Base-by-base conservation (phyloP, 1,140 invertebrate species). In the Heliconius hewitsoni region DNA sequence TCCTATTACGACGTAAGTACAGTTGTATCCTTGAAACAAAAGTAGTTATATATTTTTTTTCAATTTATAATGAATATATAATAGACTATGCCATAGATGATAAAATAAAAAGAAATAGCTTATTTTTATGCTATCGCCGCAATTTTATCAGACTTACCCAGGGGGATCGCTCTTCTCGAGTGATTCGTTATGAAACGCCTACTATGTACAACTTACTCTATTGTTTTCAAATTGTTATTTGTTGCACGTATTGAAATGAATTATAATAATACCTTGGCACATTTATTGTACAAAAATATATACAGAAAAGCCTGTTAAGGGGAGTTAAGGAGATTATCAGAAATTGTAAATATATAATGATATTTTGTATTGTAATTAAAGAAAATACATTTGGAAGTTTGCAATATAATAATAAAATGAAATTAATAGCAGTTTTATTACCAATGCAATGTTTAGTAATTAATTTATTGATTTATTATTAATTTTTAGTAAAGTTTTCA, bases 1-100 rank as follows among this genome's bases (percentile, higher is more conserved):
- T 92, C 92, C 18, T 93, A 90, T 73, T 93, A 93, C 85, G 92
- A 91, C 87, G 91, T 93, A 85, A 90, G 90, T 90, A 37, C 72
- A 8, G 19, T 11, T 30, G 23, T 23, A 71, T 77, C 50, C 23
- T 46, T 71, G 23, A 52, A 52, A 52, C 18, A 19, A 2, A 52
- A 19, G 50, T 52, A 52, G 18, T 52, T 52, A 19, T 46, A 46
- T 46, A 46, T 42, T 42, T 30, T 66, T 23, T 75, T 81, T 57
- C 2, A 23, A 16, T 57, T 23, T 57, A 57, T 9, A 57, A 23
- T 57, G 6, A 37, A 37, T 37, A 60, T 23, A 23, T 23, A 23
- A 23, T 60, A 3, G 3, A 60, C 34, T n/a, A 23, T 60, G 23
- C n/a, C 4, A n/a, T 66, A 30, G 2, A 27, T 16, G 9, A 66